A percentile compares a stretch with the other conserved stretches of the same genome.
These are phyloP conservation scores for Eristalinus sepulchralis DNA, from an alignment of 2,888 invertebrate genomes.

Conservation along the genomic window DNA sequence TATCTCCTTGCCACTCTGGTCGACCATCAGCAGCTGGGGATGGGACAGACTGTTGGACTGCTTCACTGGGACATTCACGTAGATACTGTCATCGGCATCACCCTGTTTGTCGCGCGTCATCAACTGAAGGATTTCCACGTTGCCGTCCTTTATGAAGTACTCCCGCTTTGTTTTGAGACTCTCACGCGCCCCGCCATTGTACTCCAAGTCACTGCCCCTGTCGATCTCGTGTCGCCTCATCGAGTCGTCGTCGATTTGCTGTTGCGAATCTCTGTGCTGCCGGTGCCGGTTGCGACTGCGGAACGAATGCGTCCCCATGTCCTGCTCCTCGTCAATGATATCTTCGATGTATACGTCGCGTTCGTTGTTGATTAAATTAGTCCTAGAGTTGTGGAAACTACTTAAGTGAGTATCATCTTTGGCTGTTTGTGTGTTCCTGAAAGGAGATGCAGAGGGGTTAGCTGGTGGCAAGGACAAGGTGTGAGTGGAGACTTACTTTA, in stretches of 20 bases:
- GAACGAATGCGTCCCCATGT: constrained; percentile 70
- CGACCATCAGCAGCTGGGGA: constrained; percentile 85
- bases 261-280: constrained; percentile 76
- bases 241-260: constrained; percentile 87
- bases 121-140: constrained; percentile 90
- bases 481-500: constrained; percentile 74
- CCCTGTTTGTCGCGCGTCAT: constrained; percentile 87
- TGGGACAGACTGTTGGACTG: constrained; percentile 82
- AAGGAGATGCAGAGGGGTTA: constrained; percentile 14
- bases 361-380: constrained; percentile 80
- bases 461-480: background rate
- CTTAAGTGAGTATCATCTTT: constrained; percentile 79
- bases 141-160: constrained; percentile 91
- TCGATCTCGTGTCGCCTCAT: constrained; percentile 89
- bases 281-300: constrained; percentile 72
- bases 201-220: constrained; percentile 86
- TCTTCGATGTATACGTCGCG: constrained; percentile 80
- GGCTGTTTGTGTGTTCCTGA: constrained; percentile 78
- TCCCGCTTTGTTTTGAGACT: constrained; percentile 83
- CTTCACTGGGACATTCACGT: constrained; percentile 83
- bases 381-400: constrained; percentile 80
- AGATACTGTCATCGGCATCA: constrained; percentile 84
- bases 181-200: constrained; percentile 76
- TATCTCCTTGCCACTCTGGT: constrained; percentile 92
- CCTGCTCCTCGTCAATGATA: constrained; percentile 75